A percentile compares a stretch with the other conserved stretches of the same genome.
Conservation (phyloP, 2,113 vertebrate species). For the Scalopus aquaticus region DNA sequence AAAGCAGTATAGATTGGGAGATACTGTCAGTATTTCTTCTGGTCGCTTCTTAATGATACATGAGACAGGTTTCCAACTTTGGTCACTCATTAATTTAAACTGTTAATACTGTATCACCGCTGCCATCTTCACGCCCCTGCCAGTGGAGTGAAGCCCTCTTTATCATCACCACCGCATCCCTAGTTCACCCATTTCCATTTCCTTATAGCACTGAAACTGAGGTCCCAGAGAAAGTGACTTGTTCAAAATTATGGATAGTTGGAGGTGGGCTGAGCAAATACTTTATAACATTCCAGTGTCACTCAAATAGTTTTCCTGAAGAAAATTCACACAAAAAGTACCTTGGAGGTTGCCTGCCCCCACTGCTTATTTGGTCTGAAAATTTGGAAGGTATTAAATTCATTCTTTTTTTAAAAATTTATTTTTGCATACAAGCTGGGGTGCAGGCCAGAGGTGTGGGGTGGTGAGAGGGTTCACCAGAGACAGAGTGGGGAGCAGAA, state of each 20-base stretch:
- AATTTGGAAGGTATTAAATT: neutral
- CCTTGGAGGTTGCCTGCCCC: neutral
- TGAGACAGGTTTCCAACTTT: neutral
- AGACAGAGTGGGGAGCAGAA: too few species aligned
- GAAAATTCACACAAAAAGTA: neutral
- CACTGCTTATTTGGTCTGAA: accelerated
- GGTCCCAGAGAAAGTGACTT: neutral
- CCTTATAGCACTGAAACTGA: neutral
- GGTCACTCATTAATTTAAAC: too few species aligned
- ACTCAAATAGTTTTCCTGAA: neutral
- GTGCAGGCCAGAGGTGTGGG: too few species aligned
- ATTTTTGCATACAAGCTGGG: too few species aligned
- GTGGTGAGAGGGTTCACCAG: too few species aligned
- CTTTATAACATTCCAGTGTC: neutral
- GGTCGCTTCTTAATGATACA: neutral
- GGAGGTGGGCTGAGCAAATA: too few species aligned
- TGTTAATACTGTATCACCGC: too few species aligned
- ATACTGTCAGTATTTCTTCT: neutral
- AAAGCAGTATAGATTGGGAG: neutral
- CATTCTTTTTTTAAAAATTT: too few species aligned
- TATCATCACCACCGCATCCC: neutral
- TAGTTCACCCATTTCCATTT: neutral
- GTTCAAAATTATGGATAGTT: neutral
- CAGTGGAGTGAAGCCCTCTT: accelerated
- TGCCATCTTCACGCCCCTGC: too few species aligned